These are phyloP conservation scores for Myiopsitta monachus DNA, from an alignment of 2,113 vertebrate genomes.

Conservation along the genomic window DNA sequence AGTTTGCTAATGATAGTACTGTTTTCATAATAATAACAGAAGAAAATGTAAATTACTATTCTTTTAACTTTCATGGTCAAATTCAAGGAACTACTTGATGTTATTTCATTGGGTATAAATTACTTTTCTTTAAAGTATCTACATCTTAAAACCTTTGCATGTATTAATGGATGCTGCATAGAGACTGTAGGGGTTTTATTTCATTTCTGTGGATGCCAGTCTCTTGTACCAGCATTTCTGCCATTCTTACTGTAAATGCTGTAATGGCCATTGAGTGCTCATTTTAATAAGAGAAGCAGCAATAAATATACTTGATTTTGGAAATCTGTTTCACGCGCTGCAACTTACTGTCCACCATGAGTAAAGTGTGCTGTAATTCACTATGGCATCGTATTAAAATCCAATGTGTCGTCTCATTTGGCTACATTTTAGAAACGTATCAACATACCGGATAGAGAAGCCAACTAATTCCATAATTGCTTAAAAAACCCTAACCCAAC, in stretches of 20 bases:
- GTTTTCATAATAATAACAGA: neutral
- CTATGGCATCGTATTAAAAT: slow-evolving; percentile 16
- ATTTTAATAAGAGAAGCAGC: neutral
- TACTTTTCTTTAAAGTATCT: neutral
- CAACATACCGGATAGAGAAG: slow-evolving; percentile 19
- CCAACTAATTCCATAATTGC: slow-evolving; percentile 48
- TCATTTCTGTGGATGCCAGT: neutral
- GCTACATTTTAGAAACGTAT: neutral
- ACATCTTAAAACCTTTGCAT: accelerated
- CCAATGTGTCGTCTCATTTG: slow-evolving; percentile 50
- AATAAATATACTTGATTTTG: slow-evolving; percentile 22
- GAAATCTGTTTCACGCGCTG: neutral
- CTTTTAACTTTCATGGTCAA: neutral
- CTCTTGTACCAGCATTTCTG: neutral
- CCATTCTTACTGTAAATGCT: neutral
- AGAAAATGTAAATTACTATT: neutral
- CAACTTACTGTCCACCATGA: neutral
- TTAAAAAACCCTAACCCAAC: neutral
- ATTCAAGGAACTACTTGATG: neutral
- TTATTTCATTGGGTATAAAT: slow-evolving; percentile 2
- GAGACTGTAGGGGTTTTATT: neutral
- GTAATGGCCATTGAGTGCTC: accelerated
- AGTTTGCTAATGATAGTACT: neutral
- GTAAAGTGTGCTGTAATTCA: slow-evolving; percentile 14
- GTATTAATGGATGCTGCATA: accelerated